A percentile compares a stretch with the other conserved stretches of the same genome.
These are phyloP conservation scores for Acrossocheilus fasciatus DNA, from an alignment of 2,797 vertebrate genomes.

Conservation along the genomic window DNA sequence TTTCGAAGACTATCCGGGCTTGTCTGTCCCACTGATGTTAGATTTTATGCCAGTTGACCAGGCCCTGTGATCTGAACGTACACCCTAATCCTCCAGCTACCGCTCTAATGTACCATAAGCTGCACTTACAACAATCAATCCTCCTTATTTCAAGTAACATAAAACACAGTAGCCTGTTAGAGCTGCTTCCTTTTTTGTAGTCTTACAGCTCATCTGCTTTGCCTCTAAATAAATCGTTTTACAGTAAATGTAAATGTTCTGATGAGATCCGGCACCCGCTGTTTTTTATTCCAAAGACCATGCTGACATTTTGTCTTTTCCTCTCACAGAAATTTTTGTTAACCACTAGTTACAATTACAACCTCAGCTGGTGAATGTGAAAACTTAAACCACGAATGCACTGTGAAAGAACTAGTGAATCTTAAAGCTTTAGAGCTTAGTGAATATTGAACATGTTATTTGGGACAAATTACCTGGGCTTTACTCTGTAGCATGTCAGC, in stretches of 20 bases:
- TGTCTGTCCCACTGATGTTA: slow-evolving; percentile 70
- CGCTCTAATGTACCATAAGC: slow-evolving; percentile 53
- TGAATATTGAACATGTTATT: slow-evolving; percentile 64
- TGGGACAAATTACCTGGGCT: slow-evolving; percentile 65
- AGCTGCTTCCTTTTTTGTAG: slow-evolving; percentile 7
- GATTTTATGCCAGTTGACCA: slow-evolving; percentile 81
- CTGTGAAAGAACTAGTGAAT: slow-evolving; percentile 80
- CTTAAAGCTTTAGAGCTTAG: slow-evolving; percentile 67
- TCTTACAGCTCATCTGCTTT: slow-evolving; percentile 1
- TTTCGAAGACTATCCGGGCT: slow-evolving; percentile 77
- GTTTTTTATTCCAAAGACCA: slow-evolving; percentile 70
- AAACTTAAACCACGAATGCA: slow-evolving; percentile 83
- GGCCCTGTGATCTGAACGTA: slow-evolving; percentile 66
- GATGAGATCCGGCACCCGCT: slow-evolving; percentile 25
- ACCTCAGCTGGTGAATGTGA: slow-evolving; percentile 86
- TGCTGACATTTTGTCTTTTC: slow-evolving; percentile 62
- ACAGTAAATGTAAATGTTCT: slow-evolving; percentile 12
- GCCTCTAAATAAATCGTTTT: slow-evolving; percentile 7
- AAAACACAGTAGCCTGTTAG: neutral
- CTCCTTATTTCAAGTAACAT: slow-evolving; percentile 25
- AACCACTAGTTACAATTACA: slow-evolving; percentile 82
- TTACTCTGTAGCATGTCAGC: slow-evolving; percentile 77
- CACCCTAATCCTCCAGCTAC: slow-evolving; percentile 14
- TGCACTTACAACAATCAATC: slow-evolving; percentile 53
- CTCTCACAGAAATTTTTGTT: slow-evolving; percentile 67